Base-by-base conservation (phyloP, 2,113 vertebrate species). In the Mus spicilegus region DNA sequence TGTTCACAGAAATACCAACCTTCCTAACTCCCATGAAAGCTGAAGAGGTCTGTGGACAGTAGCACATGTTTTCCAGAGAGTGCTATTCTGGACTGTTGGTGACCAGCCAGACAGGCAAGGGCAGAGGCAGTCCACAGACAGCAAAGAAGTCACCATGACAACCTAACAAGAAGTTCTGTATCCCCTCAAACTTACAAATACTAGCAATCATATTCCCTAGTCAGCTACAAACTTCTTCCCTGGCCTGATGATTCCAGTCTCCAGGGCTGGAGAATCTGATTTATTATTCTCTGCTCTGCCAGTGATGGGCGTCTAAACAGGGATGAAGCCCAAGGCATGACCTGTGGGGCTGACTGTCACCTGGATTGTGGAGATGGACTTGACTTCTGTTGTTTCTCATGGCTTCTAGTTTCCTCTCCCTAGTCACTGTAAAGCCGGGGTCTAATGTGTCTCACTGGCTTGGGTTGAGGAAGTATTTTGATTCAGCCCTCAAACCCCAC, bases 1-100 rank as follows among this genome's bases (percentile, higher is more conserved):
- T 61, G 49, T 49, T 69, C 90, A 92, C 67, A 63, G 81, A 93
- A 89, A 92, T 11, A 22, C 80, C 89, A 96, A 13, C 56, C 46
- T 93, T 61, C 72, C 87, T 28, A 69, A 73, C 0, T 26, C 63
- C 42, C 5, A 19, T 4, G 33, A 72, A 63, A 85, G 42, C 85
- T 13, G 22, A 80, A 49, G 67, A 69, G 51, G 49, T 36, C 81
- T 51, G 12, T 56, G n/a, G 33, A 33, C 69, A 84, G 12, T 36
- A 58, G 2, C 42, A 78, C 28, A 49, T 9, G 22, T 56, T 90
- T 73, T 19, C 58, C 70, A 36, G 65, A 84, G 87, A 65, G 46
- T 49, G 4, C 10, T 42, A 46, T 86, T 61, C 14, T 1, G 19
- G 5, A 54, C 54, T 73, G 58, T 42, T 61, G n/a, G 51, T 78